phyloP scores from a whole-genome alignment of 2,888 invertebrate genomes.

The Trissolcus japonicus region DNA sequence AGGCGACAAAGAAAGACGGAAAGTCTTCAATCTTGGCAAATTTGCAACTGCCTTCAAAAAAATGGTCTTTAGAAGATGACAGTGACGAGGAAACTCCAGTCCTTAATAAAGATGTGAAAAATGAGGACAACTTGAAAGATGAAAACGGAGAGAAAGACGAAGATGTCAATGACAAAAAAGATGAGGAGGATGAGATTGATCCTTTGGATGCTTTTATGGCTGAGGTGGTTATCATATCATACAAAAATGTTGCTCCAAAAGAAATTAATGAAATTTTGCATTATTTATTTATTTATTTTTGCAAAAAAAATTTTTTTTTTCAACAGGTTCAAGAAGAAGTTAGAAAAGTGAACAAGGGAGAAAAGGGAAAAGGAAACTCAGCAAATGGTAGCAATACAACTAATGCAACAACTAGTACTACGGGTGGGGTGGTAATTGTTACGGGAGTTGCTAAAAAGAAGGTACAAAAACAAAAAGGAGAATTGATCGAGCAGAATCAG shows the following conservation, averaged over 20 bases:
- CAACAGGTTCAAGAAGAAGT: constrained; percentile 85
- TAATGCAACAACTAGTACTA: constrained; percentile 54
- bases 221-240: constrained; percentile 76
- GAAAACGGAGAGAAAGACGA: constrained; percentile 73
- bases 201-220: constrained; percentile 99
- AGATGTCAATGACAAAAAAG: constrained; percentile 66
- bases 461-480: constrained; percentile 90
- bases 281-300: no score
- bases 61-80: constrained; percentile 97
- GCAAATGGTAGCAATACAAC: constrained; percentile 71
- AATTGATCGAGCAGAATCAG: constrained; percentile 99
- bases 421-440: constrained; percentile 84
- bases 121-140: constrained; percentile 78
- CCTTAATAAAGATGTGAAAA: constrained; percentile 70
- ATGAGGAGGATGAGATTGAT: constrained; percentile 90
- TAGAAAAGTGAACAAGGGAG: constrained; percentile 86
- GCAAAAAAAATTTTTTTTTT: no score
- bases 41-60: constrained; percentile 86
- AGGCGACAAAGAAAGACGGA: constrained; percentile 87
- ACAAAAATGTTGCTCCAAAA: not conserved
- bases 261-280: not conserved
- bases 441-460: constrained; percentile 91
- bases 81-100: constrained; percentile 84
- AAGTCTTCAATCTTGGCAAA: constrained; percentile 81
- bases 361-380: constrained; percentile 78